Evolutionary conservation across 2,888 invertebrate genomes (phyloP).

Genomic region (Ormyrus thymus): DNA sequence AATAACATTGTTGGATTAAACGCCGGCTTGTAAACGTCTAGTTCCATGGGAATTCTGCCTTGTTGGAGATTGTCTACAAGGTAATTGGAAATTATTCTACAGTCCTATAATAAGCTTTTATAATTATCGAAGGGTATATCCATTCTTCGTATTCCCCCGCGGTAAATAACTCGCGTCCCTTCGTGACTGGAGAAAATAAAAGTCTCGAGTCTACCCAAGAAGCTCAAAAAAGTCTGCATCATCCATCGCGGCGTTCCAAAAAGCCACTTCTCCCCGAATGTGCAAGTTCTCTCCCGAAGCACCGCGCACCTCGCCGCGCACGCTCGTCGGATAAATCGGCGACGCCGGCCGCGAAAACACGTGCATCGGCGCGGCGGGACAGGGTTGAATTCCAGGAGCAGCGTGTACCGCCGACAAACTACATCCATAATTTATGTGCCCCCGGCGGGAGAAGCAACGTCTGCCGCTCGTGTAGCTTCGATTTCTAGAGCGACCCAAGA

Average conservation of each 20-base stretch:
- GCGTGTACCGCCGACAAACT: neutral
- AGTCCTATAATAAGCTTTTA: no score
- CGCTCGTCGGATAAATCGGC: no score
- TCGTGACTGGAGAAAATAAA: no score
- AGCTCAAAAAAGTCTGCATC: neutral
- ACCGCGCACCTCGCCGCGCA: neutral
- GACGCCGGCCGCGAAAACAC: neutral
- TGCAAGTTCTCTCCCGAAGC: neutral
- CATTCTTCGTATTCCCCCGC: no score
- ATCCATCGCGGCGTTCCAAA: neutral
- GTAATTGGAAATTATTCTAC: no score
- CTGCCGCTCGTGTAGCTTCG: conserved; percentile 16
- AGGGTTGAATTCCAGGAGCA: neutral
- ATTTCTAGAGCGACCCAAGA: conserved; percentile 25
- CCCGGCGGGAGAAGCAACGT: neutral
- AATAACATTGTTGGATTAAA: neutral
- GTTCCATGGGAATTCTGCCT: no score
- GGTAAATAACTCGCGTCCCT: no score
- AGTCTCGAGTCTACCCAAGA: no score
- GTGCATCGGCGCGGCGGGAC: neutral
- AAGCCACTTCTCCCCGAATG: neutral
- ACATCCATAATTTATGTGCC: conserved; percentile 21
- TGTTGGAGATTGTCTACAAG: no score
- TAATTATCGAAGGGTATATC: no score
- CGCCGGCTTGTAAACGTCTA: neutral